Evolutionary conservation across 2,888 invertebrate species (phyloP), one percentile per base, ranked within the genome.

Genomic region (Helicoverpa assulta): DNA sequence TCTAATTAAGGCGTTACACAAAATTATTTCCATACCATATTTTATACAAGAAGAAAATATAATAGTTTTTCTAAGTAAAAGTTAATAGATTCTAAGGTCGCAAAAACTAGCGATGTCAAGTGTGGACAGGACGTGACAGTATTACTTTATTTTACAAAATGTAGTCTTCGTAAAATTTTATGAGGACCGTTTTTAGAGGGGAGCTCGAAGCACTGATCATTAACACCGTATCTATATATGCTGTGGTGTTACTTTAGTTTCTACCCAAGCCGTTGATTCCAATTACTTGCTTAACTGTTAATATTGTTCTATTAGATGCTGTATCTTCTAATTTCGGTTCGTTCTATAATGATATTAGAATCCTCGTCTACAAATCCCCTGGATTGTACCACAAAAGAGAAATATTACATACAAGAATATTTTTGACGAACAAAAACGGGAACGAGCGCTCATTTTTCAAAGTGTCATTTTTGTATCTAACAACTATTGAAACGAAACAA

Each of bases 131-230:
- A 70, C 78, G 80, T 70, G 76, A 77, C 73, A 81, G 84, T 88
- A 90, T 90, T 88, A 88, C 90, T 91, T 92, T 92, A 93, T 92
- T 93, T 91, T 89, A 90, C 88, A 90, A 91, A 93, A 91, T 92
- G 90, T 92, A 91, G 89, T 90, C 90, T 86, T 83, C 90, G 89
- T 94, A 92, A 93, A 93, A 94, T 93, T 93, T 93, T 92, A 94
- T 91, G 87, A 80, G 75, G 77, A 84, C 88, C 91, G 88, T 90
- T 93, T 90, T 86, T 86, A 86, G 87, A 86, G 86, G 87, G 88
- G 83, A 82, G 81, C 82, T 73, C 72, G 84, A 74, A 83, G 84
- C 81, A 80, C 82, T 80, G 81, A 86, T 89, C 91, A 91, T 93
- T 93, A 93, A 88, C 86, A 86, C 81, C 76, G 86, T 88, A 89